Evolutionary conservation across 1,140 invertebrate species (phyloP), one percentile per base, ranked within the genome.

Genomic region (Polypedilum vanderplanki): DNA sequence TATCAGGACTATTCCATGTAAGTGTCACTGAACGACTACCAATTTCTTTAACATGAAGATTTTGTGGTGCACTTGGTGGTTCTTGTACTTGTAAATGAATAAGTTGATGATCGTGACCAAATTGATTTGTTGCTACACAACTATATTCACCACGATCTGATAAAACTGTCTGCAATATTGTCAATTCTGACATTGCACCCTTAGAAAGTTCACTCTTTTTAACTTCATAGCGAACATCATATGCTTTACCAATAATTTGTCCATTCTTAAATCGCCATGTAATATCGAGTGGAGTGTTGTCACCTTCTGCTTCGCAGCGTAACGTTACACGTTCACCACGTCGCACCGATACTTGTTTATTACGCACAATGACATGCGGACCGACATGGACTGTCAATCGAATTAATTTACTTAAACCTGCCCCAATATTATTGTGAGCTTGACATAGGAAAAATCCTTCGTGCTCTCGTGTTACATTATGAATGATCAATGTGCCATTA

Each of bases 371-470:
- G 8, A 82, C 80, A 9, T 79, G 78, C 0, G 81, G 81, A n/a
- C 80, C 79, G 41, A 80, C 81, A 79, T 95, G 90, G 20, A 93
- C 90, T 65, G 87, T 88, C 1, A 93, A 81, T 64, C 88, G 88
- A 77, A 93, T 88, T 46, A 91, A 84, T 84, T 92, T 93, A 73
- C 88, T 88, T 4, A 92, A 80, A 3, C 90, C 90, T 7, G 89
- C 86, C 2, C 92, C 92, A 70, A 94, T 91, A 15, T 88, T 89
- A 80, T 95, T 95, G 76, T 88, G 90, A 0, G 91, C 88, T 64
- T 90, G 87, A 80, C 93, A 95, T 76, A 93, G 86, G 83, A 93
- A 94, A 79, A 89, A 86, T 1, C 92, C 92, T 79, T 90, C 89
- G 79, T 91, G 88, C 75, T 86, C 84, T 20, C 87, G 86, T 18